Conservation (phyloP, 2,888 invertebrate species). For the Diaprepes abbreviatus region DNA sequence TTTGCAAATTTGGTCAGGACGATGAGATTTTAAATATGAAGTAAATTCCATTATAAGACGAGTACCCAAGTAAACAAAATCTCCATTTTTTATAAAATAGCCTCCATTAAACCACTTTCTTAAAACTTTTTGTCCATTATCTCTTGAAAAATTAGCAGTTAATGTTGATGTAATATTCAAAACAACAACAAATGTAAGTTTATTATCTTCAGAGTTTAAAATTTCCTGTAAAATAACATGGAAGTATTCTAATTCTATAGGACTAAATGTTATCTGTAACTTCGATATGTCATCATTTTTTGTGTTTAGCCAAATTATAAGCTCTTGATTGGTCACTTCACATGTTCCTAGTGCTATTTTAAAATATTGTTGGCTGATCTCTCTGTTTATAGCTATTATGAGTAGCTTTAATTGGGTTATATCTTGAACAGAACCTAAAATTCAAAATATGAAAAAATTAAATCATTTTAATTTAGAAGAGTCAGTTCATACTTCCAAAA, state of each 20-base stretch:
- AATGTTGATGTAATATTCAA: conserved; percentile 60
- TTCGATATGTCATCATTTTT: conserved; percentile 60
- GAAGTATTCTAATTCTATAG: conserved; percentile 61
- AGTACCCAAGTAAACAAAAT: conserved; percentile 59
- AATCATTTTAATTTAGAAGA: no score
- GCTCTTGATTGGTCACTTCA: conserved; percentile 59
- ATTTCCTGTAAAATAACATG: conserved; percentile 61
- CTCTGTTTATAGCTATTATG: conserved; percentile 57
- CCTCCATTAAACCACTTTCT: conserved; percentile 58
- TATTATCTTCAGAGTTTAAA: conserved; percentile 55
- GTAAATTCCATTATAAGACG: conserved; percentile 61
- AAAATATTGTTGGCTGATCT: conserved; percentile 58
- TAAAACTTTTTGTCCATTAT: conserved; percentile 58
- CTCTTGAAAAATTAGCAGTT: conserved; percentile 53
- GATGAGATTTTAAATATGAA: conserved; percentile 57
- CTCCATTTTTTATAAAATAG: conserved; percentile 57
- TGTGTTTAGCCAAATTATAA: conserved; percentile 59
- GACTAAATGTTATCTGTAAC: conserved; percentile 56
- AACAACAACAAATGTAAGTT: conserved; percentile 56
- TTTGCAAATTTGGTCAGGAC: conserved; percentile 58
- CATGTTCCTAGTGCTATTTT: conserved; percentile 58
- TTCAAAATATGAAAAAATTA: no score
- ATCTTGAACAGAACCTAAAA: conserved; percentile 48
- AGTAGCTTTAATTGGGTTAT: conserved; percentile 53
- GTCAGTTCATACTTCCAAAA: no score